Evolutionary conservation across 2,888 invertebrate species (phyloP).

Genomic region (Synergus japonicus): DNA sequence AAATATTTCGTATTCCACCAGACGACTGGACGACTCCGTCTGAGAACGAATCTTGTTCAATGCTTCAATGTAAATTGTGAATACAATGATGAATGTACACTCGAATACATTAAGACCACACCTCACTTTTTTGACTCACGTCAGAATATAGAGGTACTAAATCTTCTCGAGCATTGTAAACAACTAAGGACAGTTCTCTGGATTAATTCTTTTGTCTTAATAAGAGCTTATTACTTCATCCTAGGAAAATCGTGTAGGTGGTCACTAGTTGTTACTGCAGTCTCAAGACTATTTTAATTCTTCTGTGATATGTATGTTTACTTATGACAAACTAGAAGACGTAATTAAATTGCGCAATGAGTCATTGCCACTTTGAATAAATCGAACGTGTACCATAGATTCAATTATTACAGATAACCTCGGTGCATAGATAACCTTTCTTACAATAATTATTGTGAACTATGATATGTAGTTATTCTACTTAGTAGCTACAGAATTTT

Average conservation of each 20-base stretch:
- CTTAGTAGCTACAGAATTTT: neutral
- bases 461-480: neutral
- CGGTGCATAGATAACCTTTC: neutral
- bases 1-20: slow-evolving; percentile 5
- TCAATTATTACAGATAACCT: slow-evolving; percentile 1
- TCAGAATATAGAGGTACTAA: neutral
- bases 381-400: neutral
- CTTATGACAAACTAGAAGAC: neutral
- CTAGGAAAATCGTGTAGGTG: slow-evolving; percentile 4
- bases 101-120: slow-evolving; percentile 33
- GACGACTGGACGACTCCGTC: neutral
- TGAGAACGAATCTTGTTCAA: slow-evolving; percentile 20
- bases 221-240: slow-evolving; percentile 6
- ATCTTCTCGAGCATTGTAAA: slow-evolving; percentile 18
- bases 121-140: neutral
- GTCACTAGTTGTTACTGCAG: neutral
- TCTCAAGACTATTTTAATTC: neutral
- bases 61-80: slow-evolving; percentile 15
- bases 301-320: slow-evolving; percentile 6
- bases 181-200: neutral
- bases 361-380: slow-evolving; percentile 6
- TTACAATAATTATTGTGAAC: neutral
- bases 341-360: slow-evolving; percentile 1
- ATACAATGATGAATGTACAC: slow-evolving; percentile 18
- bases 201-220: slow-evolving; percentile 20